Base-by-base conservation (phyloP, 2,113 vertebrate genomes). In the Entomyzon cyanotis region DNA sequence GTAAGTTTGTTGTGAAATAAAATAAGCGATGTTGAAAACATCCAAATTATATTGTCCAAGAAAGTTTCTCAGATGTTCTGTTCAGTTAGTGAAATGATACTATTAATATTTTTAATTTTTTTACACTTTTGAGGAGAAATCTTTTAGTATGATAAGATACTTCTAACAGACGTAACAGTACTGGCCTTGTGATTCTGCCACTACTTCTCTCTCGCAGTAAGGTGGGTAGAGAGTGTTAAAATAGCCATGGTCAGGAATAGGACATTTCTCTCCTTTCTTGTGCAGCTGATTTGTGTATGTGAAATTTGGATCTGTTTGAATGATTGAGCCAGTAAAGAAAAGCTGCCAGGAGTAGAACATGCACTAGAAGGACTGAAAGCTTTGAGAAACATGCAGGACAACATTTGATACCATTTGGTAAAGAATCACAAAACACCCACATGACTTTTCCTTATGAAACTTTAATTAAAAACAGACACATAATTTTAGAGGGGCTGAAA, bases 1-100 rank as follows among this genome's bases (percentile, higher is more conserved):
- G 62, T 94, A 97, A 96, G 84, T 97, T 97, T 94, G 80, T 90
- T 95, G 84, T 94, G 90, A 97, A 97, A 97, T 96, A 95, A 95
- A 95, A 95, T 60, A 96, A 95, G 74, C 8, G 17, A 87, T 70
- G 79, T 92, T 93, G 96, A 96, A 97, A 97, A 95, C 84, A 96
- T 90, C 90, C 88, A 88, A 96, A 97, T 95, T 95, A 77, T 90
- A 95, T 97, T 86, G 92, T 93, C 73, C 76, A 9, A 82, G 69
- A 93, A 96, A 96, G 64, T 95, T 96, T 91, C 84, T 83, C 87
- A 90, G 78, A 84, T 65, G 18, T 91, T 93, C 85, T 81, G n/a
- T 87, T 88, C 52, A 42, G 80, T 95, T 87, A 89, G 31, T 90
- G 37, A 93, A 73, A 56, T 4, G 8, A 90, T 92, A 20, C 4